Percentiles rank a stretch among this genome's conserved stretches.
Evolutionary conservation across 2,888 invertebrate species (phyloP).

Genomic region (Acleris emargana): DNA sequence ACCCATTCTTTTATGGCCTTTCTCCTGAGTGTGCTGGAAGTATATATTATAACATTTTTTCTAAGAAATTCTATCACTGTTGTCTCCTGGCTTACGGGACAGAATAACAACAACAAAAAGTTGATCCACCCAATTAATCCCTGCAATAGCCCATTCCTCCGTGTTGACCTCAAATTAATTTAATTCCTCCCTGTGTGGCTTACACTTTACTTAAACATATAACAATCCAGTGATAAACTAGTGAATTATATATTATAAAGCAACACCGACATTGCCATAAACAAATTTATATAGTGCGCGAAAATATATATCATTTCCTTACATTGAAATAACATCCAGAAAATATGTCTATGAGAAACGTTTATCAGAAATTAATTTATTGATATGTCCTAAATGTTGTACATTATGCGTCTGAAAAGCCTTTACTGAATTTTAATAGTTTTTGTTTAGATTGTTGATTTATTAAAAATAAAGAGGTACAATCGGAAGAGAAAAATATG

Average conservation of each 20-base stretch:
- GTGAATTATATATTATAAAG: conserved; percentile 22
- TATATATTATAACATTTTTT: no score
- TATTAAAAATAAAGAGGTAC: conserved; percentile 47
- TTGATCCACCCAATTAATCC: no score
- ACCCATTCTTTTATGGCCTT: no score
- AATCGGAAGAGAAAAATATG: conserved; percentile 49
- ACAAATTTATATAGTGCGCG: conserved; percentile 46
- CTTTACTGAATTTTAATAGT: conserved; percentile 34
- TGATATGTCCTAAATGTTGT: conserved; percentile 74
- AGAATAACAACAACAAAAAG: no score
- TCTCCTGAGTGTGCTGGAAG: no score
- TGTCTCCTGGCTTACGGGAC: no score
- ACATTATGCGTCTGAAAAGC: conserved; percentile 54
- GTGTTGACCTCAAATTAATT: no score
- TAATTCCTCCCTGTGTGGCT: no score
- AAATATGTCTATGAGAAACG: conserved; percentile 67
- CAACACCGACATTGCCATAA: conserved; percentile 34
- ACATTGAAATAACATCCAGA: conserved; percentile 56
- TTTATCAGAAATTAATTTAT: conserved; percentile 53
- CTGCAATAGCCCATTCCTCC: no score
- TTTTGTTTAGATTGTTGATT: conserved; percentile 21
- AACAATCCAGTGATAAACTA: conserved; percentile 18
- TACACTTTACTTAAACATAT: not conserved
- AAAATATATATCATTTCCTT: conserved; percentile 50
- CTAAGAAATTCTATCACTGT: no score